These are phyloP conservation scores for Pantala flavescens DNA, from an alignment of 1,140 invertebrate species.

Conservation along the genomic window DNA sequence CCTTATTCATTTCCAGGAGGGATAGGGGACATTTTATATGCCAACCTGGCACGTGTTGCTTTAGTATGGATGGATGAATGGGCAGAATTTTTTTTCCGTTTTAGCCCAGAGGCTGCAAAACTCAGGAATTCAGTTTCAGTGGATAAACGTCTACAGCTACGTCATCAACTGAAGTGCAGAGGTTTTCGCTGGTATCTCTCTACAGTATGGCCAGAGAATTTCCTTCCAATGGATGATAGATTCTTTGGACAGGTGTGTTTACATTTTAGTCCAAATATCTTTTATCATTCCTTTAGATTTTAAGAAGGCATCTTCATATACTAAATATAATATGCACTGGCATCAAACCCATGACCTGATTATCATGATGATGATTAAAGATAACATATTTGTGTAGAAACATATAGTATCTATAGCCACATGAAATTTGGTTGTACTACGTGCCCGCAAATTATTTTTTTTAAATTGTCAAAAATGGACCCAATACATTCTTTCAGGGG, in stretches of 20 bases:
- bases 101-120: conserved; percentile 54
- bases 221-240: conserved; percentile 70
- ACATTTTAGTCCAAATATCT: conserved; percentile 18
- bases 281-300: conserved; percentile 28
- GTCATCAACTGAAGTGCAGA: conserved; percentile 72
- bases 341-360: neutral
- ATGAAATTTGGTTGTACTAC: too few relatives aligned
- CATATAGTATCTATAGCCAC: too few relatives aligned
- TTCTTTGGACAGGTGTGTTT: conserved; percentile 64
- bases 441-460: too few relatives aligned
- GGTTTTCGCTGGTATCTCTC: conserved; percentile 92
- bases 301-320: conserved; percentile 10
- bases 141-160: conserved; percentile 56
- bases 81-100: conserved; percentile 82
- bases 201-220: conserved; percentile 83
- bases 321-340: neutral
- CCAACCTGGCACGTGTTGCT: conserved; percentile 80
- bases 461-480: too few relatives aligned
- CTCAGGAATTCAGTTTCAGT: conserved; percentile 56
- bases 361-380: too few relatives aligned
- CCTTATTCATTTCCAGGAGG: conserved; percentile 86
- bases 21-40: conserved; percentile 73
- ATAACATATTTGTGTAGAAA: too few relatives aligned
- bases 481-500: too few relatives aligned
- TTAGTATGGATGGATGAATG: conserved; percentile 92